phyloP scores from a whole-genome alignment of 2,113 vertebrate species.

The Gnathonemus longibarbis region DNA sequence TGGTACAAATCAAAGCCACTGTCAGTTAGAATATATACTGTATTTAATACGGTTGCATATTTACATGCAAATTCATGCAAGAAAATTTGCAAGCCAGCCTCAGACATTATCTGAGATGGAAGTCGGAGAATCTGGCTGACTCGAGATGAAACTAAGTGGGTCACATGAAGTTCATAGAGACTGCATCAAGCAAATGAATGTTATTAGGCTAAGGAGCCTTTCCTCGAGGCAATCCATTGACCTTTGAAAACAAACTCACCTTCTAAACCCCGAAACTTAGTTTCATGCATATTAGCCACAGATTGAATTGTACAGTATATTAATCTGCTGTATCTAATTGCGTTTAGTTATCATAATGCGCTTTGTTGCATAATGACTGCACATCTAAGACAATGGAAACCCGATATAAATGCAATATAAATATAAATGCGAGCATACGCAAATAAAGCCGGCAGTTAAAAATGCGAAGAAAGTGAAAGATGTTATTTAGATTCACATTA shows the following conservation, averaged over 20 bases:
- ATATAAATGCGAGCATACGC: background rate
- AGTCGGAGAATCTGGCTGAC: background rate
- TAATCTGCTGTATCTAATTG: constrained; percentile 7
- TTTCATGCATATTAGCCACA: background rate
- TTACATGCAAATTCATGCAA: background rate
- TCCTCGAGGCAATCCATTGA: background rate
- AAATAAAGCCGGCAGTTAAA: background rate
- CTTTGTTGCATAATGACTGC: background rate
- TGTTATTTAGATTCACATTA: background rate
- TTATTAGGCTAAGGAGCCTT: background rate
- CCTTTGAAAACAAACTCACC: background rate
- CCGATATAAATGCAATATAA: background rate
- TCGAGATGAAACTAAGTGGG: background rate
- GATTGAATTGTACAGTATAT: background rate
- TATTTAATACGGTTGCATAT: background rate
- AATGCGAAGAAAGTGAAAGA: background rate
- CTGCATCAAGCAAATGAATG: background rate
- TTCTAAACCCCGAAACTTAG: background rate
- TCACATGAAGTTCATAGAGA: constrained; percentile 4
- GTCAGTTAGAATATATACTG: background rate
- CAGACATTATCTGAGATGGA: background rate
- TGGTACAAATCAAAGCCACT: background rate
- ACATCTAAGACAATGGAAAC: background rate
- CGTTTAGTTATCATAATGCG: background rate
- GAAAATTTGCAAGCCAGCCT: background rate